Evolutionary conservation across 2,113 vertebrate genomes (phyloP).

Genomic region (Rhizomys pruinosus): DNA sequence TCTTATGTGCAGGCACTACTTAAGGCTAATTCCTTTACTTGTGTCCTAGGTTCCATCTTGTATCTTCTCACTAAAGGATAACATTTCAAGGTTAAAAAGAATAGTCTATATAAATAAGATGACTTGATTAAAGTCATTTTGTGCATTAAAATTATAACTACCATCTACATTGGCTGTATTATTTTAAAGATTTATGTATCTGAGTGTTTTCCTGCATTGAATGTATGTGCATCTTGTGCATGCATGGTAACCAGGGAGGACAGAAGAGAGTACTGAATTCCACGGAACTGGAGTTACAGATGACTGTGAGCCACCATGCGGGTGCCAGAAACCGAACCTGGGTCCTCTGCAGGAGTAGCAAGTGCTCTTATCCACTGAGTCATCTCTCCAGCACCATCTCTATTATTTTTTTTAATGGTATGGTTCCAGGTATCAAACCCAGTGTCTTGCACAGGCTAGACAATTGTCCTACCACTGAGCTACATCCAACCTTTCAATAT

Average conservation of each 20-base stretch:
- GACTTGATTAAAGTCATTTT: conserved; percentile 8
- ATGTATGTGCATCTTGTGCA: neutral
- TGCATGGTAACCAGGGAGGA: neutral
- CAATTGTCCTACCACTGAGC: neutral
- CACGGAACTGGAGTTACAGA: neutral
- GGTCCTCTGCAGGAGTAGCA: neutral
- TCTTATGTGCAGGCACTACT: neutral
- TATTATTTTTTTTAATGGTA: neutral
- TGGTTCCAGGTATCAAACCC: neutral
- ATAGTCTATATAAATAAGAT: neutral
- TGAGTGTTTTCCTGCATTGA: neutral
- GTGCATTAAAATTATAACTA: neutral
- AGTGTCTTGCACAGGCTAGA: neutral
- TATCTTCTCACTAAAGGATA: neutral
- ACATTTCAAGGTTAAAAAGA: neutral
- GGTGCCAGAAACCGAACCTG: neutral
- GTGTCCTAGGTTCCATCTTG: neutral
- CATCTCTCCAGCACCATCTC: neutral
- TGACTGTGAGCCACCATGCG: neutral
- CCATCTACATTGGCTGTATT: neutral
- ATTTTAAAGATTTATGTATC: neutral
- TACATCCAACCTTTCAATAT: neutral
- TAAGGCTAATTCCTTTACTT: neutral
- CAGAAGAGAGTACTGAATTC: neutral
- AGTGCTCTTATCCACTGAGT: neutral